Evolutionary conservation across 1,140 invertebrate genomes (phyloP), one percentile per base, ranked within the genome.

Genomic region (Agraylea sexmaculata): DNA sequence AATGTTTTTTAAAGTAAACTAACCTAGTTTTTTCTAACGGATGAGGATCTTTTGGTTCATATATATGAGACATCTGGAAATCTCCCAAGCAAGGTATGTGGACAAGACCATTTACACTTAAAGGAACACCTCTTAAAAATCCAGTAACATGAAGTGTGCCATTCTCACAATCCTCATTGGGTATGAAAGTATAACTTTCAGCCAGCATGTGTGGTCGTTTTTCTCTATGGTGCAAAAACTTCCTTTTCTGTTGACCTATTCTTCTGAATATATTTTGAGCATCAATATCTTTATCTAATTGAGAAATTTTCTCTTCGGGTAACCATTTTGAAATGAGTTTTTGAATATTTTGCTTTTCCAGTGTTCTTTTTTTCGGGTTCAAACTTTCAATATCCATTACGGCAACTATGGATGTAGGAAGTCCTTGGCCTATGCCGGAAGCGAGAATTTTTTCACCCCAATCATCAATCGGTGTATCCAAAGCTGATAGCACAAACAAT

Each of bases 71-170:
- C 73, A 97, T 78, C 69, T 95, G 91, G 60, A 83, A 97, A 56
- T 94, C 85, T 27, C 90, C 92, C 55, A 88, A 75, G 0, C 88
- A 90, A 36, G 87, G 78, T 36, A 98, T 76, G 54, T 97, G 87
- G 31, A 98, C 67, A 31, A 96, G 66, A 47, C 79, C 69, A 71
- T 97, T 95, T 0, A 86, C 88, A 60, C 80, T 83, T 25, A 94
- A 64, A 5, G 81, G 64, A 49, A 76, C 71, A 1, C 88, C 86
- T 53, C 86, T 67, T 31, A 97, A 59, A 63, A 82, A 94, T 2
- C 93, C 93, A 43, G 79, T 80, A 1, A 96, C 59, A 65, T 82
- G 82, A 19, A 96, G 59, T 22, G 77, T 87, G 15, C 88, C 88
- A 52, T 61, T 60, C 18, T 63, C 59, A 37, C 66, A 66, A 54